Base-by-base conservation (phyloP, 2,113 vertebrate species). In the Murina feae region DNA sequence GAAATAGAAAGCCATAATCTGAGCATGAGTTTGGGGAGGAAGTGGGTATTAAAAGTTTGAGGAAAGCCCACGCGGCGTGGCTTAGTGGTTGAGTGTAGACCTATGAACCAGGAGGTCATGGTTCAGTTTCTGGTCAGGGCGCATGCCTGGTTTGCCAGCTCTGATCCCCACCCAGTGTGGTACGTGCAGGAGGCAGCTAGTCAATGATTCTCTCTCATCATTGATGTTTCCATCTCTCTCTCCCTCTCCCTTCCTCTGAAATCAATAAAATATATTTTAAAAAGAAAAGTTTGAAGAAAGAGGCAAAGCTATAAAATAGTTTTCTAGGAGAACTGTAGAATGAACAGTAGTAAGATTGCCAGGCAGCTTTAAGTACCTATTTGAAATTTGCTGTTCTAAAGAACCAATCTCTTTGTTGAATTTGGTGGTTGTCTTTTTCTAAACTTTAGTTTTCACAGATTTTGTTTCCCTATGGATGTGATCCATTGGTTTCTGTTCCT, bases 311-410 rank as follows among this genome's bases (percentile, higher is more conserved):
- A 51, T 76, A 65, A 80, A 65, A 79, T 81, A 58, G 49, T 91
- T 92, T 65, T 75, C 37, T 91, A 68, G 32, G 84, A 87, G 66
- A 87, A 51, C 75, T 49, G 28, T 76, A 92, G 42, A 92, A 83
- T 69, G 35, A 69, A 68, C 51, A 39, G 47, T 75, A 68, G 18
- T 68, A 44, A 82, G 58, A 76, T 82, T 88, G 58, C 39, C 37
- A 75, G 39, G 39, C 8, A 75, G 18, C 58, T 51, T 69, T 60
- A 88, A 88, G n/a, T 55, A 60, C 28, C n/a, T 66, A 42, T n/a
- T 82, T 69, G n/a, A 68, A 83, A 44, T 86, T 86, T 28, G 47
- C 83, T 92, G 53, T 86, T 90, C n/a, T 82, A 63, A 93, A 88
- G 49, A 63, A 20, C 65, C 89, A 9, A 93, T 75, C 4, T 84